Evolutionary conservation across 2,113 vertebrate genomes (phyloP), one percentile per base, ranked within the genome.

Genomic region (Scophthalmus maximus): DNA sequence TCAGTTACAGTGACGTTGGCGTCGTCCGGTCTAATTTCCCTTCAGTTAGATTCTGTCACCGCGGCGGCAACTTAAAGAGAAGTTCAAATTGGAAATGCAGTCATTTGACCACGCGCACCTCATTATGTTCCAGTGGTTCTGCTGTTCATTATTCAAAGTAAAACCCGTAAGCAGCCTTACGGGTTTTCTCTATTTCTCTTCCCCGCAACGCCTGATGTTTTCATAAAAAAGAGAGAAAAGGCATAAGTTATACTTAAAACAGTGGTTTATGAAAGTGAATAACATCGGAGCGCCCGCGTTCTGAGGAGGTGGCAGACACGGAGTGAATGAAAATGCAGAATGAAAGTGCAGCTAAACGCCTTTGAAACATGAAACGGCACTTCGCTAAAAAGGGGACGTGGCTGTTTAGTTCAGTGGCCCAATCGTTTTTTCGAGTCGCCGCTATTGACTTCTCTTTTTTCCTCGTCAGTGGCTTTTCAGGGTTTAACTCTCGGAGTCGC

Each of bases 401-500:
- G 60, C 5, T 62, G 12, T 81, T 71, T 65, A 30, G 72, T 65
- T 23, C 46, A 14, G 23, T 23, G 40, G 67, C 55, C 53, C 40
- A 17, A 61, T 86, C 64, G 50, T 72, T 80, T 76, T 71, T n/a
- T n/a, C n/a, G 66, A 53, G 46, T 72, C 77, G 67, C 71, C 44
- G 29, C 85, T 69, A 60, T 70, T 82, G 59, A 78, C 82, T 76
- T 75, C 71, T 71, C 68, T 77, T 74, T 79, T 74, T 78, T n/a
- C n/a, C 82, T 79, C 60, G 62, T 83, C 75, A 63, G 68, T 68
- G 59, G 68, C 68, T 79, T 34, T 83, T 81, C 65, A 63, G 72
- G 87, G 68, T 90, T 93, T 91, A 83, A 84, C 66, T 85, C 66
- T 85, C 60, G 1, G 68, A 78, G 87, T 84, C 76, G 68, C 78